phyloP scores from a whole-genome alignment of 2,888 invertebrate species.

The Glyphotaelius pellucidus region DNA sequence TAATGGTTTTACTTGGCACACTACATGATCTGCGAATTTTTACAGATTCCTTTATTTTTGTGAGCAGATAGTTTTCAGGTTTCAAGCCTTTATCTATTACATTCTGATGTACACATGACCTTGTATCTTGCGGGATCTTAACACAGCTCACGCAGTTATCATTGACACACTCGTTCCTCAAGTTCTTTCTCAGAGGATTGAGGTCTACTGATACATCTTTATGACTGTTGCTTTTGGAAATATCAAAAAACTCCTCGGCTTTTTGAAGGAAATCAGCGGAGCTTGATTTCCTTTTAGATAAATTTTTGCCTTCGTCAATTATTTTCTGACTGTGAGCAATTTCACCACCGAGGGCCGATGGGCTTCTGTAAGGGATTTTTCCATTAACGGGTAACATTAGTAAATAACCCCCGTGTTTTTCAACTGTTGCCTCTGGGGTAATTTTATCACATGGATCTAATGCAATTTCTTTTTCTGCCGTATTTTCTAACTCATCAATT shows the following conservation, averaged over 20 bases:
- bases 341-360: neutral
- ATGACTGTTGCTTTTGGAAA: constrained; percentile 71
- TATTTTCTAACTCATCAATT: constrained; percentile 75
- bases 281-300: constrained; percentile 77
- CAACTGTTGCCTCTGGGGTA: constrained; percentile 66
- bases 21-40: constrained; percentile 83
- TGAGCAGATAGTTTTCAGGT: constrained; percentile 73
- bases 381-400: constrained; percentile 73
- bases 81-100: constrained; percentile 68
- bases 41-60: constrained; percentile 77
- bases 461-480: constrained; percentile 72
- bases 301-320: constrained; percentile 67
- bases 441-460: constrained; percentile 3
- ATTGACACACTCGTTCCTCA: constrained; percentile 73
- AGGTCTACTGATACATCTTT: constrained; percentile 72
- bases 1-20: constrained; percentile 83
- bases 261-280: constrained; percentile 81
- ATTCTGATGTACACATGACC: constrained; percentile 71
- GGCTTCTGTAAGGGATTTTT: constrained; percentile 67
- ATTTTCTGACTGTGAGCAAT: neutral
- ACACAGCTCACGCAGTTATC: constrained; percentile 68
- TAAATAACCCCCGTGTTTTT: constrained; percentile 74
- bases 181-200: constrained; percentile 73
- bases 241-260: constrained; percentile 74
- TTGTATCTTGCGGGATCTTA: constrained; percentile 54